Base-by-base conservation (phyloP, 2,113 vertebrate species). In the Tringa solitaria region DNA sequence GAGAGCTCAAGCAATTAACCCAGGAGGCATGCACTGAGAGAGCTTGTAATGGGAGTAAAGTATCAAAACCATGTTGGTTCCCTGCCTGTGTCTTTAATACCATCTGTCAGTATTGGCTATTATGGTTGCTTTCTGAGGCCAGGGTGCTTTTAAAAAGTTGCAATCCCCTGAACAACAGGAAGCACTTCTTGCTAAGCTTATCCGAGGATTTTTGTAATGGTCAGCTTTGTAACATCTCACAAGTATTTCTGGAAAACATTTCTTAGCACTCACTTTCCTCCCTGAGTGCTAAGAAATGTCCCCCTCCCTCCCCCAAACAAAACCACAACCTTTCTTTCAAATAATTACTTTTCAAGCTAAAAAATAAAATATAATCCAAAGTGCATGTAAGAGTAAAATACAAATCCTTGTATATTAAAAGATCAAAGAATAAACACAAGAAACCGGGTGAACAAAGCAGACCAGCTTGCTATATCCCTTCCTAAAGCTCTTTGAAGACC, bases 1-100 rank as follows among this genome's bases (percentile, higher is more conserved):
- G 64, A 87, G 85, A 94, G 84, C 90, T 94, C 70, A 19, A 79
- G 86, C 61, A 96, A 97, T 96, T 96, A 96, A 95, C 88, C 88
- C 88, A 70, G 4, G 4, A 93, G 79, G 76, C 88, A 35, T 18
- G 39, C 84, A 56, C 69, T 9, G 61, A 86, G 74, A 45, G 84
- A 80, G 87, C 73, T 86, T 37, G 72, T 76, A 84, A 90, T 4
- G 24, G 76, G 54, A 96, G 74, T 19, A 20, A 87, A 93, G 84
- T 13, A 85, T 30, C 77, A 79, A 89, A 87, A 23, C 20, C 72
- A 7, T 26, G 56, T 48, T 77, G 89, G 69, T 81, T 95, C 80
- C 79, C 69, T 93, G 92, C 63, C 88, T 59, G 64, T 39, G 51
- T 74, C 89, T 89, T 86, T 87, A 95, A 93, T 73, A 57, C 87